A percentile compares a stretch with the other conserved stretches of the same genome.
Conservation (phyloP, 2,113 vertebrate species). For the Gavialis gangeticus region DNA sequence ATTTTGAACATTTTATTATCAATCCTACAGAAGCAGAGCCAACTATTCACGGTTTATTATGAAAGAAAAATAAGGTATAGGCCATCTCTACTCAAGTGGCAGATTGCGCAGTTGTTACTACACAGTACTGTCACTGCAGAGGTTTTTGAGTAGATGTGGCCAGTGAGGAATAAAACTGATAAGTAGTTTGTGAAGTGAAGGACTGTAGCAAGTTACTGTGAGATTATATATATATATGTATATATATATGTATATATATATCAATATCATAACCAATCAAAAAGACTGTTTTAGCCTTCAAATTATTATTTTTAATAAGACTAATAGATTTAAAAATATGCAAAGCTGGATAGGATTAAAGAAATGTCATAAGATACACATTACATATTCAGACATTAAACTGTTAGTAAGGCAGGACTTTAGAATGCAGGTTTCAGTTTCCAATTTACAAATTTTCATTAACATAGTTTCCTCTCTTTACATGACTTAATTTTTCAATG, state of each 20-base stretch:
- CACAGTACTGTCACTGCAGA: no score
- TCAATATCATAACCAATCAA: background rate
- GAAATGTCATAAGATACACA: constrained; percentile 32
- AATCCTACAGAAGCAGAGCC: constrained; percentile 8
- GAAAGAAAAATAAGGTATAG: background rate
- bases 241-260: no score
- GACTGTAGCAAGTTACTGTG: background rate
- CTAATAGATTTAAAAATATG: constrained; percentile 15
- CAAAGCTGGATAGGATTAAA: constrained; percentile 2
- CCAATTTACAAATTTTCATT: constrained; percentile 64
- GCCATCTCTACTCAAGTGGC: no score
- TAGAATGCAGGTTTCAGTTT: constrained; percentile 43
- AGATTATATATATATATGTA: background rate
- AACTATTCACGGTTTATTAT: background rate
- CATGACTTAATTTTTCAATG: constrained; percentile 34
- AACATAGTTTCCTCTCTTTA: constrained; percentile 59
- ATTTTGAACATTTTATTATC: constrained; percentile 33
- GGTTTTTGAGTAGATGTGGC: background rate
- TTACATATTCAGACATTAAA: constrained; percentile 10
- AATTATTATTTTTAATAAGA: background rate
- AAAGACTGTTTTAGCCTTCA: background rate
- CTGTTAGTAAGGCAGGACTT: constrained; percentile 44
- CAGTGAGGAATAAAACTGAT: background rate
- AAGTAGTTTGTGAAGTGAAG: background rate
- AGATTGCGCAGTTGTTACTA: no score